phyloP scores from a whole-genome alignment of 2,888 invertebrate species.

The Parelbella ahira region DNA sequence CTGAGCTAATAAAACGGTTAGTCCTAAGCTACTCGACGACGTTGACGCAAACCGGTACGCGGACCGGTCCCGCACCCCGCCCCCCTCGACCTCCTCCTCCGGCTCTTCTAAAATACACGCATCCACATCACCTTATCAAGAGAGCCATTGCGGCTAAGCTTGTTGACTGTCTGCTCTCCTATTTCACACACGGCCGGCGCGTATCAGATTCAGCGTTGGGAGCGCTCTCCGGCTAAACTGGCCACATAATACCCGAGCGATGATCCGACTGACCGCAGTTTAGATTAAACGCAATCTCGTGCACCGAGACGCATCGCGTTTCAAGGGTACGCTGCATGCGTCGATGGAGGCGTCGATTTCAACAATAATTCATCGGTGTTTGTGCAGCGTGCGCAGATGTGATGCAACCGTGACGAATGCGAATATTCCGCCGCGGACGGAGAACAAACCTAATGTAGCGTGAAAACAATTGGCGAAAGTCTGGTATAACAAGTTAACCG shows the following conservation, averaged over 20 bases:
- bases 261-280: slow-evolving; percentile 62
- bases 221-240: slow-evolving; percentile 53
- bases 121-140: slow-evolving; percentile 71
- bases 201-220: slow-evolving; percentile 58
- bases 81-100: slow-evolving; percentile 51
- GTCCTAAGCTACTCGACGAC: slow-evolving; percentile 60
- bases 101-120: slow-evolving; percentile 69
- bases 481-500: slow-evolving; percentile 68
- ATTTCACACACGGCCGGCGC: slow-evolving; percentile 57
- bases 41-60: slow-evolving; percentile 73
- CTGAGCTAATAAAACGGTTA: slow-evolving; percentile 77
- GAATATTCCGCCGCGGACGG: slow-evolving; percentile 53
- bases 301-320: slow-evolving; percentile 26
- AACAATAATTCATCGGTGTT: slow-evolving; percentile 26
- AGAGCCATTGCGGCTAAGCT: slow-evolving; percentile 61
- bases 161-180: slow-evolving; percentile 63
- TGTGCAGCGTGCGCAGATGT: slow-evolving; percentile 29
- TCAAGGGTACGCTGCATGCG: slow-evolving; percentile 30
- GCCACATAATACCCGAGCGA: slow-evolving; percentile 54
- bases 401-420: slow-evolving; percentile 53
- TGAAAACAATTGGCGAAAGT: slow-evolving; percentile 81
- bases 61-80: slow-evolving; percentile 61
- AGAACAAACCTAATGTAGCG: slow-evolving; percentile 69
- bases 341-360: slow-evolving; percentile 16
- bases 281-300: slow-evolving; percentile 38